Evolutionary conservation across 1,140 invertebrate species (phyloP).

Genomic region (Palaemon carinicauda): DNA sequence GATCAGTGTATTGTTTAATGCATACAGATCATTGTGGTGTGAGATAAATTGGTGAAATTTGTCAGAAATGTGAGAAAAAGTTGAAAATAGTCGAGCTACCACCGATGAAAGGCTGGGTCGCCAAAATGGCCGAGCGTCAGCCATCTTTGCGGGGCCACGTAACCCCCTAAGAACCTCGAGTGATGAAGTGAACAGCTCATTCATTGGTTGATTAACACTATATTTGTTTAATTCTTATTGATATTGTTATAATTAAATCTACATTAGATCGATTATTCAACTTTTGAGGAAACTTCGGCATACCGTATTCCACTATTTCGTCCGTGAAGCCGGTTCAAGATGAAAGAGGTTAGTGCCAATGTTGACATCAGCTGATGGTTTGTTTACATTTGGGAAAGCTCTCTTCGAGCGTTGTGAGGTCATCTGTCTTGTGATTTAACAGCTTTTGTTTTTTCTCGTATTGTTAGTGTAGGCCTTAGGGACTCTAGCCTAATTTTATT

Average conservation of each 20-base stretch:
- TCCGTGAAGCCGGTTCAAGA: slow-evolving; percentile 28
- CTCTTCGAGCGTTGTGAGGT: too few species aligned
- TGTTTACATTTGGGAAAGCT: slow-evolving; percentile 15
- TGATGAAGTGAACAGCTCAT: too few species aligned
- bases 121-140: slow-evolving; percentile 51
- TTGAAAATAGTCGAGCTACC: not conserved
- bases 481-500: not conserved
- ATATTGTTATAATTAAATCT: too few species aligned
- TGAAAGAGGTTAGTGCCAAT: slow-evolving; percentile 42
- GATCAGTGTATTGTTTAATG: not conserved
- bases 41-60: not conserved
- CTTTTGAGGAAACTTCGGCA: too few species aligned
- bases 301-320: not conserved
- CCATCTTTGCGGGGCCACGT: slow-evolving; percentile 53
- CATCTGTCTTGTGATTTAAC: too few species aligned
- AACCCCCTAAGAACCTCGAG: not conserved
- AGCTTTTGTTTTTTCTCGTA: not conserved
- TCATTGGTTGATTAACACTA: too few species aligned
- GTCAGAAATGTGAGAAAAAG: not conserved
- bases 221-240: too few species aligned
- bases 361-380: slow-evolving; percentile 49
- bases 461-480: not conserved
- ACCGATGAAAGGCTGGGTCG: not conserved
- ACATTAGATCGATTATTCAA: too few species aligned
- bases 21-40: not conserved